Evolutionary conservation across 2,797 vertebrate genomes (phyloP).

Genomic region (Pogonophryne albipinna): DNA sequence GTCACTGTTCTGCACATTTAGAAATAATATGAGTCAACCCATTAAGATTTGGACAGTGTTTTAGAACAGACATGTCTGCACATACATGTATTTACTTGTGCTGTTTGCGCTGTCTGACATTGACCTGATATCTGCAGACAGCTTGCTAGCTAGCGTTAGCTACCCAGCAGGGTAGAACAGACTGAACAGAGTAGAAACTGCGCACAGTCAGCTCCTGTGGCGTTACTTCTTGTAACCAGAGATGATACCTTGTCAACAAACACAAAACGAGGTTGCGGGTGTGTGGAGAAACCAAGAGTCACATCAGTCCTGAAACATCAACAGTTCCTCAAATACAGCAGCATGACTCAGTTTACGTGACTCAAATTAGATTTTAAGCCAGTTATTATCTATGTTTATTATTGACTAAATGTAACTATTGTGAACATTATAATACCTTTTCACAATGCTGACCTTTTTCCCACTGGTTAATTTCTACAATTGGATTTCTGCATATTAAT

Average conservation of each 20-base stretch:
- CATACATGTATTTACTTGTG: neutral
- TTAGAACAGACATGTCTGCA: neutral
- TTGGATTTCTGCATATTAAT: too few species aligned
- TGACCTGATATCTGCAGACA: slow-evolving; percentile 3
- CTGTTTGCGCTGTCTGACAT: slow-evolving; percentile 5
- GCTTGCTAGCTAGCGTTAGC: neutral
- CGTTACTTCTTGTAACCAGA: slow-evolving; percentile 7
- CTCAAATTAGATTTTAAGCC: neutral
- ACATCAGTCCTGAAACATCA: neutral
- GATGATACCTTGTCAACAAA: slow-evolving; percentile 18
- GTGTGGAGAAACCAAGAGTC: neutral
- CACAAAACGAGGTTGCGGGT: neutral
- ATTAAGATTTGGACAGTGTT: neutral
- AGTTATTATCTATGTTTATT: neutral
- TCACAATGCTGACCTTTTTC: neutral
- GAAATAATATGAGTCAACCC: neutral
- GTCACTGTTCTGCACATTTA: neutral
- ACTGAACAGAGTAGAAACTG: slow-evolving; percentile 7
- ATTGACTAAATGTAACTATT: neutral
- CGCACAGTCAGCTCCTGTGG: neutral
- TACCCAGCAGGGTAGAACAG: neutral
- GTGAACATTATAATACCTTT: neutral
- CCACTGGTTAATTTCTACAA: neutral
- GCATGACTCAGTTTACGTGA: neutral
- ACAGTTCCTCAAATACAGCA: neutral